A percentile compares a stretch with the other conserved stretches of the same genome.
Evolutionary conservation across 2,888 invertebrate genomes (phyloP).

Genomic region (Drosophila koepferae): DNA sequence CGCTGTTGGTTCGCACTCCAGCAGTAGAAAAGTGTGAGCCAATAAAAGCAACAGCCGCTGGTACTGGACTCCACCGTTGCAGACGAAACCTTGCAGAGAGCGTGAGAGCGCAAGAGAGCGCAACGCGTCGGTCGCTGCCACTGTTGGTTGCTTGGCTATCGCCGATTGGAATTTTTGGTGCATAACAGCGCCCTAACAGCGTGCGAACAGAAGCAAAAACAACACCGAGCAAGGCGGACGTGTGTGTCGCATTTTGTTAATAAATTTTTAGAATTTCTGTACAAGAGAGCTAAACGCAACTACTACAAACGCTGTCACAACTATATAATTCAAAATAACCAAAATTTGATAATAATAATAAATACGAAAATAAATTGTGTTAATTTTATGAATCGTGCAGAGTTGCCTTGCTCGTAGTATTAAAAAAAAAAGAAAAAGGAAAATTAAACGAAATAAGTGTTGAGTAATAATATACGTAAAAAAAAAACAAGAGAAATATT

Average conservation of each 20-base stretch:
- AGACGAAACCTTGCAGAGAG: constrained; percentile 29
- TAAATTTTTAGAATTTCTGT: constrained; percentile 57
- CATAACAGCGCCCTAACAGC: constrained; percentile 59
- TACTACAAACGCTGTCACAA: constrained; percentile 34
- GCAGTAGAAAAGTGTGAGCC: constrained; percentile 36
- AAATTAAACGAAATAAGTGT: constrained; percentile 30
- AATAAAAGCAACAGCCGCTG: constrained; percentile 59
- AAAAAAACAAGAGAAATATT: constrained; percentile 2
- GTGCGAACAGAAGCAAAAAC: constrained; percentile 60
- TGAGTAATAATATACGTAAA: constrained; percentile 33
- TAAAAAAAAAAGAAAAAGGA: constrained; percentile 10
- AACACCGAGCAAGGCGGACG: constrained; percentile 64
- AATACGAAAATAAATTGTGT: constrained; percentile 23
- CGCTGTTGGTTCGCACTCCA: constrained; percentile 48
- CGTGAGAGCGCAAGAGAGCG: constrained; percentile 18
- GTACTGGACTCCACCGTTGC: constrained; percentile 28
- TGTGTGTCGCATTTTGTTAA: constrained; percentile 60
- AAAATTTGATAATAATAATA: constrained; percentile 16
- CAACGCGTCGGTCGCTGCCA: constrained; percentile 6
- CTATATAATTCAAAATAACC: constrained; percentile 8
- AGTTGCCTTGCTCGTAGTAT: constrained; percentile 51
- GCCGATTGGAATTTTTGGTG: constrained; percentile 63
- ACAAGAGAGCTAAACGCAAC: constrained; percentile 39
- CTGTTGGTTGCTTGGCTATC: constrained; percentile 37
- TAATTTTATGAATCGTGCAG: constrained; percentile 37